Evolutionary conservation across 2,888 invertebrate genomes (phyloP).

Genomic region (Papilio demoleus): DNA sequence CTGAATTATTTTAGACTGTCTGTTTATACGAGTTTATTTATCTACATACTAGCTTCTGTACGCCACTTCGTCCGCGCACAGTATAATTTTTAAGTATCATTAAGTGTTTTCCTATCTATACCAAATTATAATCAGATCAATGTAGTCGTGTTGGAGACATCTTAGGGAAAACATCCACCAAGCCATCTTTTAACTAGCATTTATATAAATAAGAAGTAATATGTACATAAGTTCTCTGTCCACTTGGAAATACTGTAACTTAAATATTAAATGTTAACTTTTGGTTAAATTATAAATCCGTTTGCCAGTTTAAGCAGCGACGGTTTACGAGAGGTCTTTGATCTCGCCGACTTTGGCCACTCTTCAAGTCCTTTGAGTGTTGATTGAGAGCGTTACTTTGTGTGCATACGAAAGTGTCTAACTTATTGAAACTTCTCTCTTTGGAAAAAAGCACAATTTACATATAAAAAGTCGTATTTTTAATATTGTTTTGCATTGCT

Average conservation of each 20-base stretch:
- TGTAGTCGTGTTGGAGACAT: no score
- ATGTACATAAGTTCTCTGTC: no score
- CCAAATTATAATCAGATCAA: no score
- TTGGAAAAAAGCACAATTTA: not conserved
- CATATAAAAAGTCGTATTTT: not conserved
- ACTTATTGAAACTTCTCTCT: slow-evolving; percentile 19
- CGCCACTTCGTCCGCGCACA: no score
- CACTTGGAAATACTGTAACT: not conserved
- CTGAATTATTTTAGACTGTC: no score
- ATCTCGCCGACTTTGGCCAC: slow-evolving; percentile 27
- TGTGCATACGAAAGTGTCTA: slow-evolving; percentile 23
- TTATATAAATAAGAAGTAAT: no score
- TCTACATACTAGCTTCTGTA: no score
- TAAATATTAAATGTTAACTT: not conserved
- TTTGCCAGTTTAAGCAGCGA: slow-evolving; percentile 20
- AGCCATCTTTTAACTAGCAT: no score
- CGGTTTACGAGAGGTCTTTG: slow-evolving; percentile 20
- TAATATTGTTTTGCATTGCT: not conserved
- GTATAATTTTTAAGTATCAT: no score
- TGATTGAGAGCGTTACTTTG: slow-evolving; percentile 32
- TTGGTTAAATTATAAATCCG: slow-evolving; percentile 11
- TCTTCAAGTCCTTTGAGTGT: slow-evolving; percentile 30
- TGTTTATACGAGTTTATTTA: no score
- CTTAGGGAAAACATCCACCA: no score
- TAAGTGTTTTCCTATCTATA: no score